These are phyloP conservation scores for Boloria euphrosyne DNA, from an alignment of 2,888 invertebrate species.

Conservation along the genomic window DNA sequence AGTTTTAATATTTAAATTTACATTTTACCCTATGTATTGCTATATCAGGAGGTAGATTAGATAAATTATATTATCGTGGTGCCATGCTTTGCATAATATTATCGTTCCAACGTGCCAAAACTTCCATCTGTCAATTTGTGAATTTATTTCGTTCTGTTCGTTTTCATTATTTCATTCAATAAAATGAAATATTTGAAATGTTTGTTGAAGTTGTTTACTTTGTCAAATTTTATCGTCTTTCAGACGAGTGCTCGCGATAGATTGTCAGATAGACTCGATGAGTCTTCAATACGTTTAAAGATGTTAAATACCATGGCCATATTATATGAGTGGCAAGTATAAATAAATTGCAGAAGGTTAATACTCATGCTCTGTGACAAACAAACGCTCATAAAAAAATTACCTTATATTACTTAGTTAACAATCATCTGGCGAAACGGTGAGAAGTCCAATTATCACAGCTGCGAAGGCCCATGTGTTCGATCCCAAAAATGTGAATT, in stretches of 20 bases:
- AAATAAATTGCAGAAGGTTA: background rate
- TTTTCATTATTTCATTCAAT: constrained; percentile 13
- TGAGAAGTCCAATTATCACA: too few species aligned
- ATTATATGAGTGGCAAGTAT: constrained; percentile 10
- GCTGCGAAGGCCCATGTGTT: too few species aligned
- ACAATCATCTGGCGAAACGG: too few species aligned
- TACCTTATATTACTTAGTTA: too few species aligned
- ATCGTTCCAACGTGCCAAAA: constrained; percentile 63
- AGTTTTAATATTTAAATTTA: constrained; percentile 46
- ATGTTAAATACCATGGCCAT: background rate
- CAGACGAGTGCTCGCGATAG: background rate
- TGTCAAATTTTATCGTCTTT: constrained; percentile 13
- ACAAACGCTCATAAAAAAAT: too few species aligned
- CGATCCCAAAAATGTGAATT: too few species aligned
- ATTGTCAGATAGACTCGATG: background rate
- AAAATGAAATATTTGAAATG: constrained; percentile 4
- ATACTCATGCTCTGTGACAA: too few species aligned
- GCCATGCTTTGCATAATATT: constrained; percentile 58
- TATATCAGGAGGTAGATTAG: constrained; percentile 26
- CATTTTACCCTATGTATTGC: constrained; percentile 46
- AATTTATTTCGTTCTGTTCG: constrained; percentile 3
- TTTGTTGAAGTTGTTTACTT: constrained; percentile 9
- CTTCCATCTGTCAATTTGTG: constrained; percentile 34
- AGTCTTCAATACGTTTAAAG: background rate
- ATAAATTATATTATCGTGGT: constrained; percentile 54